Percentiles rank a stretch among this genome's conserved stretches.
Conservation (phyloP, 2,888 invertebrate species). For the Congeria kusceri region DNA sequence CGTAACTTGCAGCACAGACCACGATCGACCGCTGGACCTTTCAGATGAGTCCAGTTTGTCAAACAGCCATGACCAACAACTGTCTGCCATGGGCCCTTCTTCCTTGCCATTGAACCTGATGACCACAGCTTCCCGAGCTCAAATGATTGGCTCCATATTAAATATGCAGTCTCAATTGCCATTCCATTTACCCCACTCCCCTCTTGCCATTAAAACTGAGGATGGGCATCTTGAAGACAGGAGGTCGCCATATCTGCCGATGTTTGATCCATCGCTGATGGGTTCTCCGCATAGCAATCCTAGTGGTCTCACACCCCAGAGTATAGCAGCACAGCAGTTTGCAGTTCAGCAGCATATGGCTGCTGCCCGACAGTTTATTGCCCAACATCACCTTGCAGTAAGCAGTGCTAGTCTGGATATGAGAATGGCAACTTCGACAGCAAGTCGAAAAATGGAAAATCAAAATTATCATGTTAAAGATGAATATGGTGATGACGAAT, state of each 20-base stretch:
- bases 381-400: constrained; percentile 57
- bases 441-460: background rate
- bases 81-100: constrained; percentile 36
- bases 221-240: constrained; percentile 59
- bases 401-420: constrained; percentile 22
- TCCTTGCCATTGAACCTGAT: constrained; percentile 61
- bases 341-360: constrained; percentile 56
- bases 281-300: constrained; percentile 45
- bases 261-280: constrained; percentile 53
- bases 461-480: constrained; percentile 9
- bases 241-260: constrained; percentile 58
- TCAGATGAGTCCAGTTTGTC: constrained; percentile 64
- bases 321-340: constrained; percentile 51
- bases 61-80: constrained; percentile 47
- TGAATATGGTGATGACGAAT: constrained; percentile 22
- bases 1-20: constrained; percentile 40
- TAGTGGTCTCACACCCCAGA: constrained; percentile 45
- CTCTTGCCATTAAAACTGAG: constrained; percentile 65
- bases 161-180: constrained; percentile 64
- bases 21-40: constrained; percentile 60
- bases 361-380: constrained; percentile 69
- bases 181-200: constrained; percentile 59
- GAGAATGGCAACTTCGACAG: constrained; percentile 16
- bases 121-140: constrained; percentile 57
- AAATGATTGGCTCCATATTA: constrained; percentile 55